Base-by-base conservation (phyloP, 53 echinoderm and acorn worm species). In the Luidia sarsii region DNA sequence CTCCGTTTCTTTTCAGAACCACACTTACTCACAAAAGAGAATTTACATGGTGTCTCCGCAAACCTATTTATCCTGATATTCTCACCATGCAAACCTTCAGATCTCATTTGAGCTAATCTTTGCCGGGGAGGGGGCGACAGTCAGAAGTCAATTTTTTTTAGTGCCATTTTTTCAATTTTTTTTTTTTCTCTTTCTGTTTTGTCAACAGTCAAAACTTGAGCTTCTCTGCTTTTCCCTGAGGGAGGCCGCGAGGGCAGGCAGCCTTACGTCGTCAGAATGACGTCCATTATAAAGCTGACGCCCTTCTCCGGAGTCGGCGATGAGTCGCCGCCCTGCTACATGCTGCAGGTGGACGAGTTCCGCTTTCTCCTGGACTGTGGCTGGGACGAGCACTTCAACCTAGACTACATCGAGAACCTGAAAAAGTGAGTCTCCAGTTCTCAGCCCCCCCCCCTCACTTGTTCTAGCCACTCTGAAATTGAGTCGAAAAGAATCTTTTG, bases 331-430 rank as follows among this genome's bases (percentile, higher is more conserved):
- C 94, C 91, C 9, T 94, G 94, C 50, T 99, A 99, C 79, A 91
- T 94, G 91, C 89, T 97, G 1, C 94, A 94, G 48, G 99, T 94
- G 18, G 99, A 99, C 82, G 99, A 94, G 60, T 99, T 99, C 85
- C 55, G 91, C 18, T 99, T 99, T 64, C 89, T 99, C 7, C 81
- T 99, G 23, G 99, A 99, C 48, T 94, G 94, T 91, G 99, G 94
- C 21, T 99, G 99, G 99, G 94, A 94, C 71, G 99, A 99, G 59
- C 71, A 87, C 38, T 99, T 99, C 60, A 87, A 73, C 45, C 89
- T 94, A 87, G 87, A 91, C 62, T 80, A 86, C 50, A 94, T 99
- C 34, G 91, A 99, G 50, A 91, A 83, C 43, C 48, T 99, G 0
- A 86, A 85, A 69, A 91, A 84, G 99, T 94, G 45, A 27, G 90